Evolutionary conservation across 2,888 invertebrate genomes (phyloP).

Genomic region (Hypomecis punctinalis): DNA sequence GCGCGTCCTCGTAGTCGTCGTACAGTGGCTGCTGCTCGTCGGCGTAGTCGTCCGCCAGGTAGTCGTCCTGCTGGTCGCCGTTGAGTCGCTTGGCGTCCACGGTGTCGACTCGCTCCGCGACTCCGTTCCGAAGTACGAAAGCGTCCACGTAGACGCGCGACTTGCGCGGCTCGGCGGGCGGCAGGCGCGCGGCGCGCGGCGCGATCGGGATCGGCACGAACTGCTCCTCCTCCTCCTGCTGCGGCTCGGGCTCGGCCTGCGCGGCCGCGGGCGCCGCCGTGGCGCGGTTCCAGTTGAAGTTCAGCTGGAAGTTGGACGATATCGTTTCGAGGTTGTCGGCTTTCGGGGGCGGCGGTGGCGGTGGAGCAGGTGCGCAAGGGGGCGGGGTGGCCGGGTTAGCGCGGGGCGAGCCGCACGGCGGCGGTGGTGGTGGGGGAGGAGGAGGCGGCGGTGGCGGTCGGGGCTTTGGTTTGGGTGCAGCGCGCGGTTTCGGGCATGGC

Average conservation of each 20-base stretch:
- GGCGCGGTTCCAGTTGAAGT: constrained; percentile 71
- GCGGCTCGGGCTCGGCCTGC: constrained; percentile 45
- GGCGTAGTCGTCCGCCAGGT: constrained; percentile 66
- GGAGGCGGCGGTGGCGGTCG: constrained; percentile 58
- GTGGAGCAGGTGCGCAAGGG: constrained; percentile 61
- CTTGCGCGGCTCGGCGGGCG: constrained; percentile 61
- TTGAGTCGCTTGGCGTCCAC: constrained; percentile 64
- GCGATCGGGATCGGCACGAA: constrained; percentile 61
- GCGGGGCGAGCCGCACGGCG: constrained; percentile 67
- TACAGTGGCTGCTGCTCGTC: constrained; percentile 53
- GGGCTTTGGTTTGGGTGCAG: constrained; percentile 66
- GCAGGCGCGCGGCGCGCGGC: constrained; percentile 72
- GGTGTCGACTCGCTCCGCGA: constrained; percentile 70
- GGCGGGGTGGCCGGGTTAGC: constrained; percentile 71
- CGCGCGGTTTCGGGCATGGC: constrained; percentile 64
- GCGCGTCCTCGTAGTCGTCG: constrained; percentile 76
- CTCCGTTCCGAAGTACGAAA: constrained; percentile 75
- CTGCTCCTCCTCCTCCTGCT: constrained; percentile 38
- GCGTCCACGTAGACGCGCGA: constrained; percentile 79
- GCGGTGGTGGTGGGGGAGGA: constrained; percentile 61
- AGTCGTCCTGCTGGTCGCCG: constrained; percentile 59
- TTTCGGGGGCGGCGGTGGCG: constrained; percentile 56
- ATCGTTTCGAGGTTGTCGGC: constrained; percentile 67
- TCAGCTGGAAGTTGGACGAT: constrained; percentile 72
- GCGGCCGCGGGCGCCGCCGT: constrained; percentile 53